Conservation (phyloP, 92 coral and sea anemone species). For the Metridium senile region DNA sequence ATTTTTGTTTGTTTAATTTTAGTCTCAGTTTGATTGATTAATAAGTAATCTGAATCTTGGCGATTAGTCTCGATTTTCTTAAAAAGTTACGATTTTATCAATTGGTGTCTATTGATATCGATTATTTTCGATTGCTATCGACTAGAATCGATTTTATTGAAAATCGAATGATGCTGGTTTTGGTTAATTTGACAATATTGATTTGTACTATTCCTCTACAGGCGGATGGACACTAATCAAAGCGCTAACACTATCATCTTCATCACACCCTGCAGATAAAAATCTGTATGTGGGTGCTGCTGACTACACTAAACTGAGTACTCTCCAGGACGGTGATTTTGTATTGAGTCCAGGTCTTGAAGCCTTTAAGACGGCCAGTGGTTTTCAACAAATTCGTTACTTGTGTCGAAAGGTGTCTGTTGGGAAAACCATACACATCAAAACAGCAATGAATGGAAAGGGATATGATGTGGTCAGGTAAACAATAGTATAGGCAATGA, state of each 20-base stretch:
- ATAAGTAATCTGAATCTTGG: too few relatives aligned
- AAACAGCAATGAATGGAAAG: neutral
- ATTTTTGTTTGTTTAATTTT: too few relatives aligned
- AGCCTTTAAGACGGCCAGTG: neutral
- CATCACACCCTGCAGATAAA: neutral
- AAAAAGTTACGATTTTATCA: too few relatives aligned
- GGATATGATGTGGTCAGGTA: constrained; percentile 1
- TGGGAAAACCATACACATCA: neutral
- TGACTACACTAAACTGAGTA: neutral
- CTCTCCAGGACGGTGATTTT: neutral
- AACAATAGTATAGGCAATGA: neutral
- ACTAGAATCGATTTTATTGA: neutral
- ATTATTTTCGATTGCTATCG: too few relatives aligned
- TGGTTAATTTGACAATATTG: neutral
- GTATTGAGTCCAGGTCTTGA: neutral
- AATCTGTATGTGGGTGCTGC: neutral
- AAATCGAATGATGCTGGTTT: neutral
- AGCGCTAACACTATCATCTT: neutral
- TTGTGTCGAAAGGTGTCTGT: neutral
- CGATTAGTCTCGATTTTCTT: too few relatives aligned
- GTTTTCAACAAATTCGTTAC: neutral
- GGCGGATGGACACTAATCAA: neutral
- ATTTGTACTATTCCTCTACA: neutral
- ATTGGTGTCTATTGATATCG: too few relatives aligned
- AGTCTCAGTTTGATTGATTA: too few relatives aligned